A percentile compares a stretch with the other conserved stretches of the same genome.
Evolutionary conservation across 2,888 invertebrate species (phyloP).

Genomic region (Tiliacea citrago): DNA sequence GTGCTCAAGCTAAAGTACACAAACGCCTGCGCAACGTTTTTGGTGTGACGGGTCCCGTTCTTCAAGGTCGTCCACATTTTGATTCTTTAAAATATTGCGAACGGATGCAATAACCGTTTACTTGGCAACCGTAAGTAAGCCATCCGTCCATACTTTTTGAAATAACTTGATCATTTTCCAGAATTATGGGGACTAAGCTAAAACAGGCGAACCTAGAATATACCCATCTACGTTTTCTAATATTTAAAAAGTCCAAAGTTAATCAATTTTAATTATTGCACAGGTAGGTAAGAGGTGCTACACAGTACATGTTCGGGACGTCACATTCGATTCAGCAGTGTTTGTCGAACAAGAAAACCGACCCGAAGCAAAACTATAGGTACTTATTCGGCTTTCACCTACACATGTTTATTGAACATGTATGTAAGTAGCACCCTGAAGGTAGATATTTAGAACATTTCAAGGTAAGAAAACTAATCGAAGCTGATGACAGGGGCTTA

Average conservation of each 20-base stretch:
- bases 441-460: background rate
- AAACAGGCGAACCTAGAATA: background rate
- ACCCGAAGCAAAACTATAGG: background rate
- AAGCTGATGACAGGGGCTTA: background rate
- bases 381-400: background rate
- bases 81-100: constrained; percentile 39
- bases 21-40: constrained; percentile 37
- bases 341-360: background rate
- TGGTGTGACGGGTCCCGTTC: constrained; percentile 43
- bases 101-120: constrained; percentile 36
- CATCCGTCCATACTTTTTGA: background rate
- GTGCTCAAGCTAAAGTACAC: constrained; percentile 45
- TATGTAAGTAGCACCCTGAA: background rate
- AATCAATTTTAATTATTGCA: background rate
- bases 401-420: background rate
- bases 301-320: background rate
- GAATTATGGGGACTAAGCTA: background rate
- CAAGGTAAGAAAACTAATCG: background rate
- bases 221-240: background rate
- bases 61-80: constrained; percentile 57
- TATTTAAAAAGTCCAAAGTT: background rate
- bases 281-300: background rate
- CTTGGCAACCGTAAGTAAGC: background rate
- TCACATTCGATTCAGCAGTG: background rate
- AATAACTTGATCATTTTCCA: background rate